A percentile compares a stretch with the other conserved stretches of the same genome.
These are phyloP conservation scores for Cydia strobilella DNA, from an alignment of 1,140 invertebrate genomes.

Conservation along the genomic window DNA sequence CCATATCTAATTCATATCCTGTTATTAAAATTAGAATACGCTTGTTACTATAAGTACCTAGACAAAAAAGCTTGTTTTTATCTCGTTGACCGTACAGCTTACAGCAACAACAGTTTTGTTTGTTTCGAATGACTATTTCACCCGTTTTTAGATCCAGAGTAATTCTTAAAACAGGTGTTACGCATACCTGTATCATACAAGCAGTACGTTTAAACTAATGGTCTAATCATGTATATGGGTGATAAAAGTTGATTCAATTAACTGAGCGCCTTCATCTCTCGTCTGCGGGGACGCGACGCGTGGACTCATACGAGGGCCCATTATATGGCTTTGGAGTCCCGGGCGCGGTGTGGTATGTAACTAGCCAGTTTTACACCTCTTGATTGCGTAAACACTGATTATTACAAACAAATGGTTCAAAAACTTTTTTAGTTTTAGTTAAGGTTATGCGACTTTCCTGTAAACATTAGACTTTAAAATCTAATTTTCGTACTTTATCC, in stretches of 20 bases:
- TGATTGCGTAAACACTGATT: no score
- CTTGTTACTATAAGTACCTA: no score
- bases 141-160: neutral
- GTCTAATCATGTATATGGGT: conserved; percentile 10
- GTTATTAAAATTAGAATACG: no score
- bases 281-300: conserved; percentile 30
- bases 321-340: conserved; percentile 29
- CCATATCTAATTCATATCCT: no score
- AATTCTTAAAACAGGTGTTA: neutral
- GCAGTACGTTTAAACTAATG: neutral
- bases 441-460: no score
- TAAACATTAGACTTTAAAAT: no score
- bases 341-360: neutral
- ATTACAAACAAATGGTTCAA: no score
- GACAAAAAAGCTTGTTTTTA: no score
- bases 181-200: neutral
- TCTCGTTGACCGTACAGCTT: no score
- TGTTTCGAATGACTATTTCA: neutral
- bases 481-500: no score
- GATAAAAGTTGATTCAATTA: conserved; percentile 12
- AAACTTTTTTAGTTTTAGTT: no score
- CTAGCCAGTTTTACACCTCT: neutral
- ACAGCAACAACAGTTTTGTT: no score
- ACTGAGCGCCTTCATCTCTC: conserved; percentile 24
- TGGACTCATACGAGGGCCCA: conserved; percentile 25